phyloP scores from a whole-genome alignment of 2,113 vertebrate species.

The Erinaceus europaeus region DNA sequence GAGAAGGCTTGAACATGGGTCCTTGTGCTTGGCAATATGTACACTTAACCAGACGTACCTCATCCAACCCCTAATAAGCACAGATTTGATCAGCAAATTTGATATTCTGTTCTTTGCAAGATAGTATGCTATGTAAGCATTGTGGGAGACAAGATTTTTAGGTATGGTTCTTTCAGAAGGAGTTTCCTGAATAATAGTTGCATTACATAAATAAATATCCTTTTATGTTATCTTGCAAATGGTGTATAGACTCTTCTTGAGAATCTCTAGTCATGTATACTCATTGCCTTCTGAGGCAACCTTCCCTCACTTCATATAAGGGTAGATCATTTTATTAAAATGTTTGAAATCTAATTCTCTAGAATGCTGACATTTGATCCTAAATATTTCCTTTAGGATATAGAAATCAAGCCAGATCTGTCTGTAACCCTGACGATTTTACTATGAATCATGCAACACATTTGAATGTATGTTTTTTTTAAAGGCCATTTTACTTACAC shows the following conservation, averaged over 20 bases:
- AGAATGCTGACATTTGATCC: background rate
- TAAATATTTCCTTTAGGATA: background rate
- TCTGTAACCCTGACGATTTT: background rate
- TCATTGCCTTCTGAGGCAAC: background rate
- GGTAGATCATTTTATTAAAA: constrained; percentile 12
- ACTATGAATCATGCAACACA: background rate
- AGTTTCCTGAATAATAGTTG: constrained; percentile 28
- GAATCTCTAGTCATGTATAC: constrained; percentile 19
- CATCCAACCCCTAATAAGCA: too few species aligned
- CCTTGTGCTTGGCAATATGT: too few species aligned
- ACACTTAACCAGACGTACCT: too few species aligned
- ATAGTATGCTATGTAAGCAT: background rate
- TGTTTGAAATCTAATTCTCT: background rate
- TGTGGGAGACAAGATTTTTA: background rate
- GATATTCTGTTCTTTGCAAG: background rate
- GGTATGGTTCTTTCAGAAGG: background rate
- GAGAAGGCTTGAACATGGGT: too few species aligned
- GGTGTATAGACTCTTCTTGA: background rate
- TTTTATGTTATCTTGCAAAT: constrained; percentile 39
- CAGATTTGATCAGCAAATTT: background rate
- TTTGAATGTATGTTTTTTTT: too few species aligned
- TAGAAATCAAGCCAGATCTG: background rate
- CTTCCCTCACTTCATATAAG: background rate
- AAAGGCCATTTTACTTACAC: too few species aligned
- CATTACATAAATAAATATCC: constrained; percentile 21